Base-by-base conservation (phyloP, 1,140 invertebrate genomes). In the Pygmarrhopalites habei region DNA sequence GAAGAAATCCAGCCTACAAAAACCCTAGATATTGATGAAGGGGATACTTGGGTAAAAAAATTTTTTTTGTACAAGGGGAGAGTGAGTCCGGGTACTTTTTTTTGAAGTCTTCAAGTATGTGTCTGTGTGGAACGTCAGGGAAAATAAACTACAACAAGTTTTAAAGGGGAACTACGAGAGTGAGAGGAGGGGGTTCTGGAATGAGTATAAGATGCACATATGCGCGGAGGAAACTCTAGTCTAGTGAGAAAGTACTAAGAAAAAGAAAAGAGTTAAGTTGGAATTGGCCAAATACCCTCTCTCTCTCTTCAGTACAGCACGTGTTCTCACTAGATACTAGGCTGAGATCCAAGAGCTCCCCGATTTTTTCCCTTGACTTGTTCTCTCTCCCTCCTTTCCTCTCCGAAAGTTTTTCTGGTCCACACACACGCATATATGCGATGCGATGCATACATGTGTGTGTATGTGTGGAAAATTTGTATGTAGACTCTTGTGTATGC, bases 321-420 rank as follows among this genome's bases (percentile, higher is more conserved):
- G 65, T 67, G 65, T 67, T n/a, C n/a, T n/a, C n/a, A n/a, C n/a
- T n/a, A 60, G 41, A 56, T 63, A 67, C 63, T 67, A 67, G 65
- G 65, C 65, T 49, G 44, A 58, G 51, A 56, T 67, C 65, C 65
- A 67, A 67, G 58, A 63, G 44, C 30, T 39, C 19, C 47, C 39
- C 41, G 47, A 43, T 44, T 55, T 60, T 44, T 62, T 61, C 39
- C 30, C 62, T 28, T 32, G 21, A 58, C 35, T 46, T 44, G n/a
- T 44, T 63, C 35, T 58, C n/a, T 51, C 30, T 63, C 41, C 46
- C 23, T 56, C 39, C 25, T 62, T 21, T 32, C 3, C 53, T 39
- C 30, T 28, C 7, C 7, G 29, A 62, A 35, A 62, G 19, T 62
- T 62, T 62, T 55, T 62, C 53, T 56, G 26, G 61, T 56, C 53